Evolutionary conservation across 1,140 invertebrate genomes (phyloP), one percentile per base, ranked within the genome.

Genomic region (Probaryconus sp.): DNA sequence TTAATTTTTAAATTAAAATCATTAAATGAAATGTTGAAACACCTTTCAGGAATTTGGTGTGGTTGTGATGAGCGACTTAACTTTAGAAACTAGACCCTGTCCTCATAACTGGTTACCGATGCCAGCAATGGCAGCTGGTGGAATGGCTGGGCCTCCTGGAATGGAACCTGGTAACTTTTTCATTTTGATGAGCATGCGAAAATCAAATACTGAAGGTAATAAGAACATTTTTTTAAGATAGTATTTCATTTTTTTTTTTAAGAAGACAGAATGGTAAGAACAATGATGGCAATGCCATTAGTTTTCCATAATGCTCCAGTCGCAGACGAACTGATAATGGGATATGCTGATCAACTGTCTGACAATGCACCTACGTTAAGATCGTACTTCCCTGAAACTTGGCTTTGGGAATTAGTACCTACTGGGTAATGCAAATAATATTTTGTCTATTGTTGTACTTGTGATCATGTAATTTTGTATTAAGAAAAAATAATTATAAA

Each of bases 341-440:
- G 71, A 10, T 86, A 87, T 43, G 71, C 85, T 2, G 82, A 86
- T 42, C 79, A 87, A 42, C 33, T 79, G 9, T 80, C 83, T 0
- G 81, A 86, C 42, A 77, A 76, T 7, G 80, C 78, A 2, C 48
- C 79, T 0, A 79, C 78, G 2, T 78, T 91, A 1, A 86, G 92
- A 67, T 88, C 88, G 0, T 90, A 89, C 74, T 93, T 93, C 77
- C 92, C 92, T 2, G 92, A 93, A 83, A 92, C 91, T 0, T 93
- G 92, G 92, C 83, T 93, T 1, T 93, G 92, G 91, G 89, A 92
- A 65, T 75, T 92, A 14, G 81, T 89, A 26, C 79, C 85, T 5
- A 88, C 89, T 40, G 89, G 88, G 90, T 92, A 84, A 78, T n/a
- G n/a, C n/a, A n/a, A n/a, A n/a, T n/a, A n/a, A n/a, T n/a, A n/a